These are phyloP conservation scores for Amblyornis subalaris DNA, from an alignment of 2,113 vertebrate species.

Conservation along the genomic window DNA sequence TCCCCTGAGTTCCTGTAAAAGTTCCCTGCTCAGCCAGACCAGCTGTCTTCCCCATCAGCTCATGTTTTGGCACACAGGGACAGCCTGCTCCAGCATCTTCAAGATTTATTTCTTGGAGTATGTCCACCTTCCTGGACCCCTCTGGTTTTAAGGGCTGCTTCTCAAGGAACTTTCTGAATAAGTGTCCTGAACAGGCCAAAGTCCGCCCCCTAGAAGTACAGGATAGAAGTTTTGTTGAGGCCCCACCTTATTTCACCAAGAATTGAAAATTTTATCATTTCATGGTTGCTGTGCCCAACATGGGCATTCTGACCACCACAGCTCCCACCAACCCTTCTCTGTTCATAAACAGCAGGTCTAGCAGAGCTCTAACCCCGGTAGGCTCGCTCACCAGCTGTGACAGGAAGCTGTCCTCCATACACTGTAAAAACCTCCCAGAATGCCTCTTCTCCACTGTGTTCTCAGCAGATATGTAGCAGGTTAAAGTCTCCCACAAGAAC, in stretches of 20 bases:
- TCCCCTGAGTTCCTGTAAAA: background rate
- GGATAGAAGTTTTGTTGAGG: background rate
- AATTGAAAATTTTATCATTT: background rate
- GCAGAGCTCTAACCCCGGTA: background rate
- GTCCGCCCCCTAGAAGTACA: background rate
- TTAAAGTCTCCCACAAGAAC: background rate
- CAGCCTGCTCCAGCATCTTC: accelerated
- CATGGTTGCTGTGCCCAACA: background rate
- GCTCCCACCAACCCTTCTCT: background rate
- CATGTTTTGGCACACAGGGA: background rate
- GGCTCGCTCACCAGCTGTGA: background rate
- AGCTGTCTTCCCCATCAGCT: background rate
- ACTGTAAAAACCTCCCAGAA: background rate
- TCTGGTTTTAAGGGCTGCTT: background rate
- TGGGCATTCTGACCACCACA: background rate
- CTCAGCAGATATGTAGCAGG: background rate
- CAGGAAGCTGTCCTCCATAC: background rate
- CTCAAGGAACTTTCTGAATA: background rate
- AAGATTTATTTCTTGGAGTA: background rate
- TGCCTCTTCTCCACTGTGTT: too few relatives aligned
- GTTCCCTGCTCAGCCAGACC: background rate
- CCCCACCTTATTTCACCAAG: background rate
- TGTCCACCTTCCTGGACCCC: background rate
- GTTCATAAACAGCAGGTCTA: background rate
- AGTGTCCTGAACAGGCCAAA: background rate